Conservation (phyloP, 2,113 vertebrate species). For the Gopherus flavomarginatus region DNA sequence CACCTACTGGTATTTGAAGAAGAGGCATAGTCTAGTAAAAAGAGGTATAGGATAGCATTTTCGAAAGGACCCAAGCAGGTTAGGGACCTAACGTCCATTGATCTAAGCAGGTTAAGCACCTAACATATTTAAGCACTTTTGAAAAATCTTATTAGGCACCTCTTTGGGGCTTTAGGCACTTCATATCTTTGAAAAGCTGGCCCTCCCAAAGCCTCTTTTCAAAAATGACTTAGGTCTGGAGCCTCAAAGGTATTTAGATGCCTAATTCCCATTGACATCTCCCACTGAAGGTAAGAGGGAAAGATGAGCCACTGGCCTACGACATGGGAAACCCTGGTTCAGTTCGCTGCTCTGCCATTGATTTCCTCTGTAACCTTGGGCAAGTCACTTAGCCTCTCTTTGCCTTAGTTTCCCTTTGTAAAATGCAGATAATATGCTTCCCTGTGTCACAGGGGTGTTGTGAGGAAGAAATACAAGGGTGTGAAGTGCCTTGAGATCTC, state of each 20-base stretch:
- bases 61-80: neutral
- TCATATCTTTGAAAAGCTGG: neutral
- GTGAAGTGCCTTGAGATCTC: neutral
- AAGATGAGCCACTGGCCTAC: neutral
- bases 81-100: neutral
- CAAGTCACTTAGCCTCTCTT: neutral
- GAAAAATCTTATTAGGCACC: neutral
- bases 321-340: neutral
- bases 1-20: neutral
- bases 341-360: neutral
- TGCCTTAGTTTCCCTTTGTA: neutral
- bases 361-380: neutral
- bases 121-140: neutral
- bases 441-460: rapidly evolving
- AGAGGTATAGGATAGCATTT: neutral
- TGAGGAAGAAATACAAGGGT: neutral
- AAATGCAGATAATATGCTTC: neutral
- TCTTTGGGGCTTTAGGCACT: neutral
- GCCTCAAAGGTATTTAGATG: neutral
- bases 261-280: neutral
- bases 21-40: neutral
- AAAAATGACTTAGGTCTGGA: neutral
- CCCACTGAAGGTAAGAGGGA: neutral
- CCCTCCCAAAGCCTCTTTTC: neutral
- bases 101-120: neutral